Evolutionary conservation across 30 jellyfish, hydroid and myxozoan species (phyloP).

Genomic region (Hydractinia echinata): DNA sequence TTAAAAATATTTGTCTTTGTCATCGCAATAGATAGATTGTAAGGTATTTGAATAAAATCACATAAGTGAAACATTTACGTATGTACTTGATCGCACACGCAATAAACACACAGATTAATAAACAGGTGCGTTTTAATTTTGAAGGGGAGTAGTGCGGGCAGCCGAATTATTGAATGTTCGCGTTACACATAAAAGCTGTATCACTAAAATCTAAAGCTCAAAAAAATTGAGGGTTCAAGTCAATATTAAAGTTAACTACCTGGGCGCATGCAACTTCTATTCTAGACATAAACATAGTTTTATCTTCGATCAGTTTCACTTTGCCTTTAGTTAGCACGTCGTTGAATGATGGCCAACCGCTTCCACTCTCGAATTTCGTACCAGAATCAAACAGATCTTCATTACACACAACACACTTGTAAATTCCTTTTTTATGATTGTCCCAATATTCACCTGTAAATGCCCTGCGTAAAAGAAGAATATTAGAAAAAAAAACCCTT

Average conservation of each 20-base stretch:
- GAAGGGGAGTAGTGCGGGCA: too few species aligned
- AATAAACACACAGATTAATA: too few species aligned
- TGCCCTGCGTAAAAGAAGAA: slow-evolving; percentile 23
- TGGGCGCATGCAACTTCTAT: slow-evolving; percentile 89
- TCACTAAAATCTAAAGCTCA: too few species aligned
- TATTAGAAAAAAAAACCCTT: background rate
- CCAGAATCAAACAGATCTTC: slow-evolving; percentile 72
- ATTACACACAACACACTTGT: slow-evolving; percentile 91
- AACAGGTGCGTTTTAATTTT: too few species aligned
- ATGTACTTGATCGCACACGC: too few species aligned
- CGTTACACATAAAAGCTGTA: too few species aligned
- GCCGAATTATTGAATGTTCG: too few species aligned
- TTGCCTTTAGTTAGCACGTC: slow-evolving; percentile 64
- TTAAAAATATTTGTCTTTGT: too few species aligned
- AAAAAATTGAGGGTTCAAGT: too few species aligned
- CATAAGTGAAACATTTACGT: too few species aligned
- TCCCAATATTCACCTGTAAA: slow-evolving; percentile 84
- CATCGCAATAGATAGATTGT: too few species aligned
- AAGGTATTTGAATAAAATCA: too few species aligned
- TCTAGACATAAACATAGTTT: slow-evolving; percentile 65
- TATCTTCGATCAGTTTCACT: slow-evolving; percentile 58
- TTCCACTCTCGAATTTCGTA: slow-evolving; percentile 82
- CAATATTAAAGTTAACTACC: background rate
- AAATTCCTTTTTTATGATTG: slow-evolving; percentile 64
- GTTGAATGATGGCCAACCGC: slow-evolving; percentile 98